These are phyloP conservation scores for Spodoptera litura DNA, from an alignment of 1,140 invertebrate species.

Conservation along the genomic window DNA sequence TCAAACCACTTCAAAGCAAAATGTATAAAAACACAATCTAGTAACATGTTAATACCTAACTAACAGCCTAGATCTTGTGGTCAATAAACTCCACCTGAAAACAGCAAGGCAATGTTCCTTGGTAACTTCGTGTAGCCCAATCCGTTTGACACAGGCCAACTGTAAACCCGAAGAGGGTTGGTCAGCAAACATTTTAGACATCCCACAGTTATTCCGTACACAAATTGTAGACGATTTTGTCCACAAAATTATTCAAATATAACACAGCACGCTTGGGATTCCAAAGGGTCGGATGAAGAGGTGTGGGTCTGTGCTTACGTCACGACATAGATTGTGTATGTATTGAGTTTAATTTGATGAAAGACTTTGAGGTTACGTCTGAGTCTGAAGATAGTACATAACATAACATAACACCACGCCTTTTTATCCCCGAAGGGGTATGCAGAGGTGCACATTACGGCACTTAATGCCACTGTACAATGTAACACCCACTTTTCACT, in stretches of 20 bases:
- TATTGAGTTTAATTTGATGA: too few relatives aligned
- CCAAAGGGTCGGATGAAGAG: neutral
- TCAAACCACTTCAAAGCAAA: neutral
- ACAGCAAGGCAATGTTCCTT: neutral
- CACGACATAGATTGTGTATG: too few relatives aligned
- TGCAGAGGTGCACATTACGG: too few relatives aligned
- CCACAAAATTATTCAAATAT: constrained; percentile 7
- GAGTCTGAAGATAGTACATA: too few relatives aligned
- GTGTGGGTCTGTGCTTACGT: neutral
- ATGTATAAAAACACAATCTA: neutral
- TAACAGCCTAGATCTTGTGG: too few relatives aligned
- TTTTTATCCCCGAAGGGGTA: too few relatives aligned
- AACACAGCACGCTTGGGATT: constrained; percentile 2
- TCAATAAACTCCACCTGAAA: neutral
- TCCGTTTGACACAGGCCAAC: constrained; percentile 31
- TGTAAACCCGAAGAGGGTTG: constrained; percentile 17
- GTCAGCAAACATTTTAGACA: constrained; percentile 31
- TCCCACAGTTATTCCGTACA: constrained; percentile 3
- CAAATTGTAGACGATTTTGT: constrained; percentile 13
- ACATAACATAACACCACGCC: too few relatives aligned
- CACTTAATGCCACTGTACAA: too few relatives aligned
- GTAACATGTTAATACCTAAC: too few relatives aligned
- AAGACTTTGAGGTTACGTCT: too few relatives aligned
- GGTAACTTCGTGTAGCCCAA: neutral
- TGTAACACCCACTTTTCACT: too few relatives aligned